Conservation (phyloP, 2,113 vertebrate genomes). For the Clarias batrachus region DNA sequence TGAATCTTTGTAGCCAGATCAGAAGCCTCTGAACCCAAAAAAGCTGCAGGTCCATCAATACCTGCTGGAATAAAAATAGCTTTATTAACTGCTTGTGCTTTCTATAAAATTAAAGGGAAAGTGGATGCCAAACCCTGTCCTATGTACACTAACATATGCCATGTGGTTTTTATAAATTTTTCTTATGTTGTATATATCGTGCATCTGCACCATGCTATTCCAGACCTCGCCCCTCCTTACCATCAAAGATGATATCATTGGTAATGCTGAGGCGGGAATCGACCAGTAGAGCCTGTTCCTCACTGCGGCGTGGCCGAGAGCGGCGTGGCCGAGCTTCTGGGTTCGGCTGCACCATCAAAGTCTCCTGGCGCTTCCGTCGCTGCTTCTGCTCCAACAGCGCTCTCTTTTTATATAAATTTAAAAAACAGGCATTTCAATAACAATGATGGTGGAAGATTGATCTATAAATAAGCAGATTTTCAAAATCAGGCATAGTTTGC, state of each 20-base stretch:
- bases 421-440: neutral
- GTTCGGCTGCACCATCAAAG: conserved; percentile 91
- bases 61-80: conserved; percentile 66
- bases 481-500: neutral
- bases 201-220: neutral
- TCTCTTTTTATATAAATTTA: conserved; percentile 71
- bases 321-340: conserved; percentile 78
- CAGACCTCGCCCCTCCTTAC: conserved; percentile 61
- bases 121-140: neutral
- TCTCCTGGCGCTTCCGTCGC: conserved; percentile 86
- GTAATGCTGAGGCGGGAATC: conserved; percentile 65
- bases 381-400: conserved; percentile 91
- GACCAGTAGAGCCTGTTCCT: conserved; percentile 86
- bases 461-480: neutral
- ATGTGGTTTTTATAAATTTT: neutral
- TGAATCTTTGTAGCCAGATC: conserved; percentile 75
- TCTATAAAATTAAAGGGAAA: neutral
- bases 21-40: conserved; percentile 75
- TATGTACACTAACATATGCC: neutral
- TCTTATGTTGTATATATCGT: neutral
- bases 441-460: neutral
- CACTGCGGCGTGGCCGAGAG: conserved; percentile 71
- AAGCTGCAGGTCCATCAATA: conserved; percentile 86
- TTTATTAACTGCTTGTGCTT: neutral
- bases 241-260: conserved; percentile 76